These are phyloP conservation scores for Brachionus manjavacas DNA, from an alignment of 1,140 invertebrate species.

Conservation along the genomic window DNA sequence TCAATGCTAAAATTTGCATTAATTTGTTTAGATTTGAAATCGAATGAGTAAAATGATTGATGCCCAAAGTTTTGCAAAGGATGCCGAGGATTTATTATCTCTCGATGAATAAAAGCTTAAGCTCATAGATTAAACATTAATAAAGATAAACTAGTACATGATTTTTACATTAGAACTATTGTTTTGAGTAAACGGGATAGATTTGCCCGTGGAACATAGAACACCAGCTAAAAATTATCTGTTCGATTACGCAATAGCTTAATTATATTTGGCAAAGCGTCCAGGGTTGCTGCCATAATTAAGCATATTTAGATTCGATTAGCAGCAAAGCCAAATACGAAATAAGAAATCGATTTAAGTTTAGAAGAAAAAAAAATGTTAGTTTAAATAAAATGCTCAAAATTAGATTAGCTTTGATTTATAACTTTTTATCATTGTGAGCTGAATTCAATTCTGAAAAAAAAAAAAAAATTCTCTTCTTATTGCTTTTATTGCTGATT, in stretches of 20 bases:
- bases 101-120: background rate
- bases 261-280: background rate
- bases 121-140: background rate
- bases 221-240: background rate
- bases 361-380: background rate
- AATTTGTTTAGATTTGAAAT: background rate
- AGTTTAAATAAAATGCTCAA: constrained; percentile 33
- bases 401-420: constrained; percentile 28
- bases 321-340: background rate
- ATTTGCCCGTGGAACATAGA: background rate
- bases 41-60: background rate
- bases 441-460: background rate
- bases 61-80: background rate
- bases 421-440: constrained; percentile 26
- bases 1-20: background rate
- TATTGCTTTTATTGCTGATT: background rate
- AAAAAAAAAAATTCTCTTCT: background rate
- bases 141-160: background rate
- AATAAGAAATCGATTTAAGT: background rate
- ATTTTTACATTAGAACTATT: background rate
- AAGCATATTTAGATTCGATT: constrained; percentile 14
- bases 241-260: background rate
- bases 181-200: background rate
- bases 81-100: background rate
- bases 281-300: constrained; percentile 6